These are phyloP conservation scores for Gallirallus australis DNA, from an alignment of 2,797 vertebrate species.

Conservation along the genomic window DNA sequence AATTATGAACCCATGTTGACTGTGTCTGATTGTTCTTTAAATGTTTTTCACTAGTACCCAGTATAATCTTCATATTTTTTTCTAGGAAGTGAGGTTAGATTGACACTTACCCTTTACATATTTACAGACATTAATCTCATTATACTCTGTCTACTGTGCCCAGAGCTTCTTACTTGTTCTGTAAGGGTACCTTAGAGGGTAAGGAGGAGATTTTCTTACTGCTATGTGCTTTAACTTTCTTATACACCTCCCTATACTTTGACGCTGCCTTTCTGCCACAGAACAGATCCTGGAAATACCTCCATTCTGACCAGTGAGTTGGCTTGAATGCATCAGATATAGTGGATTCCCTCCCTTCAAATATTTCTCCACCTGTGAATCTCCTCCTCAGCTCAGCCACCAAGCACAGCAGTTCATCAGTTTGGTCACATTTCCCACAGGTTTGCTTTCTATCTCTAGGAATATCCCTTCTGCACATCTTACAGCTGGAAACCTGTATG, in stretches of 20 bases:
- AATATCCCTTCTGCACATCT: not conserved
- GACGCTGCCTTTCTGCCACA: not conserved
- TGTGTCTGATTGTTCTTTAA: too few species aligned
- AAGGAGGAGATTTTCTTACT: not conserved
- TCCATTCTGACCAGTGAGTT: not conserved
- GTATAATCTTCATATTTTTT: not conserved
- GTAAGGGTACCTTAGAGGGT: not conserved
- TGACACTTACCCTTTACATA: too few species aligned
- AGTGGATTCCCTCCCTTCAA: not conserved
- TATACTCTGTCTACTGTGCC: too few species aligned
- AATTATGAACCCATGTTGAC: not conserved
- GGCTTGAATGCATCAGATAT: not conserved
- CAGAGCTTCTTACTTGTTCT: not conserved
- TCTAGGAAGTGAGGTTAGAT: not conserved
- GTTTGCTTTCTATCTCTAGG: not conserved
- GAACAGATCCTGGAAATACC: not conserved
- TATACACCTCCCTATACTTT: not conserved
- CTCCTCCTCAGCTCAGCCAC: too few species aligned
- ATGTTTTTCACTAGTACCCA: not conserved
- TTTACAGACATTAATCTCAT: too few species aligned
- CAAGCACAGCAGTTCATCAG: not conserved
- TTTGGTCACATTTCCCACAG: not conserved
- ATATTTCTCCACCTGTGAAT: too few species aligned
- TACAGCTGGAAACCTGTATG: not conserved
- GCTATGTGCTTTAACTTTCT: not conserved